phyloP scores from a whole-genome alignment of 23 tunicate species.

The Botrylloides violaceus region DNA sequence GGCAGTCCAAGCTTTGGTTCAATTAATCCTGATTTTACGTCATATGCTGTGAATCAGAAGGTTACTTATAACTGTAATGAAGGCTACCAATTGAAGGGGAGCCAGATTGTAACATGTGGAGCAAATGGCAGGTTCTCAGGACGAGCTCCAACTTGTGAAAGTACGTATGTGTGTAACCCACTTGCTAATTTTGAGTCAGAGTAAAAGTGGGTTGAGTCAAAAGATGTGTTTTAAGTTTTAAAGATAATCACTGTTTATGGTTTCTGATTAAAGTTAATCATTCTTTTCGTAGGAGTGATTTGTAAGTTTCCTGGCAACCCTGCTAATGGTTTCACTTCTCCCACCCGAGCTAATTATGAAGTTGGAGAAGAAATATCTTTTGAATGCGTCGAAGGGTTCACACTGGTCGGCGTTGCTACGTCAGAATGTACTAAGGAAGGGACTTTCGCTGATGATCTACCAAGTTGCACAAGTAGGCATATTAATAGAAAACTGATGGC shows the following conservation, averaged over 20 bases:
- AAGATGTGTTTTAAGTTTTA: no score
- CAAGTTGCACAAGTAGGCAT: conserved; percentile 25
- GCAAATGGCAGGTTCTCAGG: conserved; percentile 22
- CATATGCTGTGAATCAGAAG: not conserved
- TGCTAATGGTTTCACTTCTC: conserved; percentile 16
- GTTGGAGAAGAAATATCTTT: conserved; percentile 22
- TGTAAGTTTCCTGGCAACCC: conserved; percentile 24
- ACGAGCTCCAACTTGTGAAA: conserved; percentile 23
- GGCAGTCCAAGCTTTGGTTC: conserved; percentile 22
- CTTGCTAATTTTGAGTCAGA: no score
- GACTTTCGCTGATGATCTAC: conserved; percentile 6
- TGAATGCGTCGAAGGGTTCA: conserved; percentile 26
- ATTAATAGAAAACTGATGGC: no score
- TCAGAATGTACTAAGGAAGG: conserved; percentile 11
- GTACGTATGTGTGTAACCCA: conserved; percentile 10
- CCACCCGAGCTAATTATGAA: conserved; percentile 12
- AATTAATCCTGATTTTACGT: conserved; percentile 6
- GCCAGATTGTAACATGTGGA: not conserved
- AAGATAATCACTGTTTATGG: no score
- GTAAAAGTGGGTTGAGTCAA: no score
- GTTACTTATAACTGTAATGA: conserved; percentile 21
- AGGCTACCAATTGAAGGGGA: conserved; percentile 25
- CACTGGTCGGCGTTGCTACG: conserved; percentile 18
- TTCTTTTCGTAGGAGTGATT: conserved; percentile 15
- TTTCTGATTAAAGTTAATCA: no score